Evolutionary conservation across 1,140 invertebrate genomes (phyloP), one percentile per base, ranked within the genome.

Genomic region (Pentalonia nigronervosa): DNA sequence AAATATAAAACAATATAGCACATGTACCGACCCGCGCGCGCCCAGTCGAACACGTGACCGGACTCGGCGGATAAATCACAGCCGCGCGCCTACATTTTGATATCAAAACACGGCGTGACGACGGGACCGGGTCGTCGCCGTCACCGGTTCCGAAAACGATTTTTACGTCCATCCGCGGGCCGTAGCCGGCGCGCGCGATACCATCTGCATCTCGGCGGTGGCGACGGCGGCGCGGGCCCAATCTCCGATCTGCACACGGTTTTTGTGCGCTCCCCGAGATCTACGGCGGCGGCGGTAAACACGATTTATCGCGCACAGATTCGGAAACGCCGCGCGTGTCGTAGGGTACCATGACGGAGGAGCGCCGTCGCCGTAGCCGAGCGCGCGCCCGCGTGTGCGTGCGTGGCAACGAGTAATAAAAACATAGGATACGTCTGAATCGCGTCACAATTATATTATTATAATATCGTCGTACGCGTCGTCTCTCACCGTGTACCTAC

Each of bases 341-440:
- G 60, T 23, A 23, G n/a, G n/a, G n/a, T n/a, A n/a, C n/a, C n/a
- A 76, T 30, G 30, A 76, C n/a, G 60, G 9, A 7, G 4, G 30
- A 30, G 30, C n/a, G 60, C n/a, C 30, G 60, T n/a, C 25, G 50
- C 6, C 50, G 50, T 53, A n/a, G n/a, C n/a, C n/a, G n/a, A n/a
- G n/a, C n/a, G n/a, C n/a, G n/a, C n/a, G n/a, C n/a, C n/a, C n/a
- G n/a, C n/a, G n/a, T n/a, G n/a, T n/a, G n/a, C n/a, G n/a, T n/a
- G 60, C 60, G 60, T n/a, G 60, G 60, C 30, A 6, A 76, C 1
- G n/a, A 45, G 45, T n/a, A 87, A 87, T 36, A 87, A 87, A 87
- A 48, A 50, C n/a, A 11, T 87, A 87, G 86, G 86, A 48, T 87
- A 87, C 86, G 45, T 87, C 48, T 48, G 86, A 50, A 87, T 34